Evolutionary conservation across 2,113 vertebrate genomes (phyloP).

Genomic region (Sterrhoptilus dennistouni): DNA sequence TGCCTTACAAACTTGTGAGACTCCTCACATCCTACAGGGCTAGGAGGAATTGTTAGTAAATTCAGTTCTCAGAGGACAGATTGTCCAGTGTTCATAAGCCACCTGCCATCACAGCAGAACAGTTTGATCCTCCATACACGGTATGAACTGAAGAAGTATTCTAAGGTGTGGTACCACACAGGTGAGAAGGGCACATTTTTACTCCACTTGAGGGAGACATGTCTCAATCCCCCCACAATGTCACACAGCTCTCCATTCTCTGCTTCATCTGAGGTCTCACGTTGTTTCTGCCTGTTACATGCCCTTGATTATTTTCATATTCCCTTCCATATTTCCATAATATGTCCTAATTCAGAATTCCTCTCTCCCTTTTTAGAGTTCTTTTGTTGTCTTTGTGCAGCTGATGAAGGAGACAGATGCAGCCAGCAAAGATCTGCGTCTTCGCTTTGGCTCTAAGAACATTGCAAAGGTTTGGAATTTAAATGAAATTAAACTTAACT

Average conservation of each 20-base stretch:
- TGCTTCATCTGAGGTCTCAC: neutral
- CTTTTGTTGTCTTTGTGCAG: neutral
- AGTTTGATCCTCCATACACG: neutral
- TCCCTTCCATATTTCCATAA: neutral
- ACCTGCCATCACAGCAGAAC: neutral
- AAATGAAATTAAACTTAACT: constrained; percentile 3
- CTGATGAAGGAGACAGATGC: neutral
- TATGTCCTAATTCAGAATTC: neutral
- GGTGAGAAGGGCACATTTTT: neutral
- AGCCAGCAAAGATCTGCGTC: neutral
- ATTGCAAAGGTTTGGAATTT: neutral
- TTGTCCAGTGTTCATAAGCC: neutral
- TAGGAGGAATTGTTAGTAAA: neutral
- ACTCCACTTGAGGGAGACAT: too few relatives aligned
- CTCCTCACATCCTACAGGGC: neutral
- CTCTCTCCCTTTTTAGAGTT: neutral
- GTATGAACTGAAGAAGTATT: neutral
- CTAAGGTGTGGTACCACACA: neutral
- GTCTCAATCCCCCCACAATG: neutral
- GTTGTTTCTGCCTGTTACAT: neutral
- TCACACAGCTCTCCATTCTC: neutral
- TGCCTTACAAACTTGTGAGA: neutral
- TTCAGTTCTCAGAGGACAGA: neutral
- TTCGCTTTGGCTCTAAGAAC: neutral
- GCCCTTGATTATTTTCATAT: neutral